These are phyloP conservation scores for Sebastiscus albofasciatus DNA, from an alignment of 2,797 vertebrate genomes.

Conservation along the genomic window DNA sequence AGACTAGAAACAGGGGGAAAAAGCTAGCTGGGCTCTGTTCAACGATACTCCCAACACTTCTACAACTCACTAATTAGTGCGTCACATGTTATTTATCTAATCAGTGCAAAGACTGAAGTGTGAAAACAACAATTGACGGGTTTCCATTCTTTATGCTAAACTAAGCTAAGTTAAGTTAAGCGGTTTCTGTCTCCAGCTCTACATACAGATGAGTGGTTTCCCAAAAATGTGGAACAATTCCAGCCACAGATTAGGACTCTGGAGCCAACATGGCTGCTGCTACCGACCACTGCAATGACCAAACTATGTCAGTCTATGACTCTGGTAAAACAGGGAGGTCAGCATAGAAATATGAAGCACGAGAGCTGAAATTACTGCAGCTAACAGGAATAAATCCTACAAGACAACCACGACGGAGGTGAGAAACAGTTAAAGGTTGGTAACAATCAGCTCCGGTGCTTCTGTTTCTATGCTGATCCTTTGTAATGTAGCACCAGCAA, in stretches of 20 bases:
- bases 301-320: slow-evolving; percentile 43
- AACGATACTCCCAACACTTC: neutral
- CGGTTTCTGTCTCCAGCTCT: neutral
- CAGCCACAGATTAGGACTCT: neutral
- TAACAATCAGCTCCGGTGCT: slow-evolving; percentile 20
- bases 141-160: no score
- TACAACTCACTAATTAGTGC: neutral
- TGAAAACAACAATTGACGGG: neutral
- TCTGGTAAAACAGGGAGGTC: slow-evolving; percentile 45
- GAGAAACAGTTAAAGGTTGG: slow-evolving; percentile 1
- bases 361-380: slow-evolving; percentile 33
- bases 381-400: neutral
- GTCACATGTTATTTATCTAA: neutral
- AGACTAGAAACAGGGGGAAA: neutral
- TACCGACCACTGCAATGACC: slow-evolving; percentile 32
- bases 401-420: neutral
- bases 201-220: neutral
- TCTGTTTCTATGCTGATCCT: slow-evolving; percentile 48
- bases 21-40: neutral
- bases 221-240: neutral
- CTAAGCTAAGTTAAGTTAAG: neutral
- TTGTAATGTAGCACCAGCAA: slow-evolving; percentile 85
- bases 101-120: neutral
- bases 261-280: neutral
- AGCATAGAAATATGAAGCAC: slow-evolving; percentile 30